Base-by-base conservation (phyloP, 2,797 vertebrate genomes). In the Pagetopsis macropterus region DNA sequence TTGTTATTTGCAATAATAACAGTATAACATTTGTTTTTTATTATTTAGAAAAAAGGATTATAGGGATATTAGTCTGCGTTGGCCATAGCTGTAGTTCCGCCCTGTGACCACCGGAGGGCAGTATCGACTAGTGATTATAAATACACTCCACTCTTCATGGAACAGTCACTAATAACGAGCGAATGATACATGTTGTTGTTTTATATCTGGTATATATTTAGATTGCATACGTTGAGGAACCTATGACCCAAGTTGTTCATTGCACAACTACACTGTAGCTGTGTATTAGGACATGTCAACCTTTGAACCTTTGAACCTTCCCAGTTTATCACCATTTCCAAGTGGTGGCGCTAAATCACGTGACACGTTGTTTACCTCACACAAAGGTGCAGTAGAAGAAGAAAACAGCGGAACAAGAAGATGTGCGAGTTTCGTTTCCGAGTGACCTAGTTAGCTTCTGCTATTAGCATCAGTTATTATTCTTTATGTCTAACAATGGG, bases 401-500 rank as follows among this genome's bases (percentile, higher is more conserved):
- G 84, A 85, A 76, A 40, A 1, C 8, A 76, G 65, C 84, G 83
- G 89, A 91, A 87, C 80, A 13, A n/a, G 82, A 13, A n/a, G 61
- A 69, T 63, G 48, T n/a, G 55, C 33, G 61, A 37, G 61, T 86
- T 89, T 88, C 69, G 70, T 76, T 91, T 89, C 88, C 87, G 81
- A 52, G 21, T 88, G 88, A 89, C 89, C 88, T 75, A 84, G 23
- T 90, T 92, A 90, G 85, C 86, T 43, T 68, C 16, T 71, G 2
- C 9, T 23, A 40, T 84, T 87, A 86, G 79, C 88, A 62, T 67
- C 50, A 11, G n/a, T 75, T 43, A 58, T 64, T 77, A 50, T 57
- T 82, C 55, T 57, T 16, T 51, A 37, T 60, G n/a, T 27, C 6
- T 9, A 58, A 65, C 56, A 63, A 78, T 87, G 82, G 41, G 54